Base-by-base conservation (phyloP, 2,888 invertebrate species). In the Odontocerum albicorne region DNA sequence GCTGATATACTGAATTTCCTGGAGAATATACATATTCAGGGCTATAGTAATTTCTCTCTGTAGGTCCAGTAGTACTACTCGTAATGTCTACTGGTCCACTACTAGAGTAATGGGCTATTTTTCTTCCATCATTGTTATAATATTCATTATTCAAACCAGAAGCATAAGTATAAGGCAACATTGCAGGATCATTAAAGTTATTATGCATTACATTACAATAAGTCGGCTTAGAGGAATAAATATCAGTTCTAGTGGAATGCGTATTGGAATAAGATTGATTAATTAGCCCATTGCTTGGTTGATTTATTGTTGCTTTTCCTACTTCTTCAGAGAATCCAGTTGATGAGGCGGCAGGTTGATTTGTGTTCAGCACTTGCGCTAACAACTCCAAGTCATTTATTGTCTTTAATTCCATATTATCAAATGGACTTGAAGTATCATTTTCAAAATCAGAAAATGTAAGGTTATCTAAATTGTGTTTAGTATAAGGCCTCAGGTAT, bases 301-400 rank as follows among this genome's bases (percentile, higher is more conserved):
- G 38, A 35, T 32, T 53, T 4, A 33, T 17, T 35, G 22, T 13
- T 3, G 33, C 12, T 21, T 43, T 13, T 4, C 31, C 21, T 10
- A 17, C 16, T 13, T 27, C 16, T 32, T 52, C 39, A 12, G 10
- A 12, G 8, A 8, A 49, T 21, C 13, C 35, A 15, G 31, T 17
- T 7, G 27, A 15, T 39, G 10, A n/a, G 13, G 21, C 38, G 8
- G 39, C 21, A 12, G 52, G 13, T 16, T 51, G 59, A 17, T 60
- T 52, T 4, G 39, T 27, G n/a, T 49, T 57, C 13, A 86, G 68
- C 39, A 93, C 91, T 72, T 91, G 88, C 10, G 93, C 93, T 61
- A 96, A 74, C 68, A 92, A 86, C 71, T 92, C 93, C 82, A 94
- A 85, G 67, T 95, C 94, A 74, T 96, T 94, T 55, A 96, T 88